A percentile compares a stretch with the other conserved stretches of the same genome.
Conservation (phyloP, 2,888 invertebrate genomes). For the Papilio protenor region DNA sequence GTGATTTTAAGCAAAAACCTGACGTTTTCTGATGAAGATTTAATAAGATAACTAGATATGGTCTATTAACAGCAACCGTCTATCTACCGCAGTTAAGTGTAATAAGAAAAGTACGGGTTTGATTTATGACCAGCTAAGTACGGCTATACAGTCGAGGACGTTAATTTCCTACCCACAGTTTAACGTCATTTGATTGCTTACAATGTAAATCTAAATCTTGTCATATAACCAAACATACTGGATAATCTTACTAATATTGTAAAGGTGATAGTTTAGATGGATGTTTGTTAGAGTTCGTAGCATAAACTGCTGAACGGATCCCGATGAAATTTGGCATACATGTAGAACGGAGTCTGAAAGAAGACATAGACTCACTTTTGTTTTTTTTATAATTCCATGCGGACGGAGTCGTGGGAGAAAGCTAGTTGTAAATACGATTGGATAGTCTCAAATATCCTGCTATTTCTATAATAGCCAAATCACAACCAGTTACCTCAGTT, state of each 20-base stretch:
- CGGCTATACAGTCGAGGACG: not conserved
- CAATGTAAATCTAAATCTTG: not conserved
- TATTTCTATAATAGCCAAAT: not conserved
- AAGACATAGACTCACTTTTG: too few species aligned
- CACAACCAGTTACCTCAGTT: slow-evolving; percentile 5
- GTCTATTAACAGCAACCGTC: slow-evolving; percentile 38
- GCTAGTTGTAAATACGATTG: not conserved
- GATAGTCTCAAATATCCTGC: slow-evolving; percentile 1
- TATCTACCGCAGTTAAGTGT: slow-evolving; percentile 16
- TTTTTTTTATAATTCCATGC: too few species aligned
- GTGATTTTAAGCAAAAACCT: slow-evolving; percentile 19
- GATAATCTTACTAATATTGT: too few species aligned
- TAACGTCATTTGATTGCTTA: not conserved
- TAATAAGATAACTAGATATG: slow-evolving; percentile 35
- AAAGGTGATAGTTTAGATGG: too few species aligned
- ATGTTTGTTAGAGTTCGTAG: too few species aligned
- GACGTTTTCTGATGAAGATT: slow-evolving; percentile 30
- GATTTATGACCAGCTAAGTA: not conserved
- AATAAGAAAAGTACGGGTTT: slow-evolving; percentile 11
- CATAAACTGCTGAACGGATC: too few species aligned
- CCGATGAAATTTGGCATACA: too few species aligned
- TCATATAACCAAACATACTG: too few species aligned
- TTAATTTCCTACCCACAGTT: not conserved
- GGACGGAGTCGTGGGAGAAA: too few species aligned
- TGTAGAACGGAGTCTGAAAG: too few species aligned